Base-by-base conservation (phyloP, 2,888 invertebrate species). In the Octonoba sinensis region DNA sequence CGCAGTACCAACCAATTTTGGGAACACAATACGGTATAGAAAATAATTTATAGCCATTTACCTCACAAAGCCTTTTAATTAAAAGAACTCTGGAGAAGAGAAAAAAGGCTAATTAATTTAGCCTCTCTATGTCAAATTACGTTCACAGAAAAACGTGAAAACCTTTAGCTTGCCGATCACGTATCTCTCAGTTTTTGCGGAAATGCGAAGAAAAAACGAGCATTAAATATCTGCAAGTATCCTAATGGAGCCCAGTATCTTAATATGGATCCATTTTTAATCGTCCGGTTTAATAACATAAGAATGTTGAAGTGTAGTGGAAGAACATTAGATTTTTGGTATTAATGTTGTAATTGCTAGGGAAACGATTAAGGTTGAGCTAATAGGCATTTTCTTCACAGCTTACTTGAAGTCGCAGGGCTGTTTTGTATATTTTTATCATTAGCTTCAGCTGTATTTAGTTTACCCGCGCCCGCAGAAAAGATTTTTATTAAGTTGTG, bases 381-480 rank as follows among this genome's bases (percentile, higher is more conserved):
- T 75, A 82, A 82, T 82, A 82, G 74, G 75, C 62, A 70, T 70
- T 82, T 82, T 70, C 51, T 54, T 70, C 73, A 70, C 81, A 81
- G 56, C 74, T 81, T 62, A 82, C 73, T 73, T 62, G 62, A 46
- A 74, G 62, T 57, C 47, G 36, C 22, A n/a, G 70, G 59, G 62
- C 81, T 82, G 54, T 82, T 82, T 82, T 82, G 81, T 82, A 82
- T 82, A 82, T 82, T 82, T 82, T 82, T 70, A 82, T 82, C 81
- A 82, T 82, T 82, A 82, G 81, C 74, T 73, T 79, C 79, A 79
- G 79, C 79, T 79, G 79, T 66, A 79, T 79, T 79, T 73, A 79
- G 73, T 79, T 73, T 65, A 60, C 73, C 47, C 67, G 46, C 22
- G 54, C 56, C 71, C 44, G 59, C 15, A 57, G 64, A 67, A 72